phyloP scores from a whole-genome alignment of 53 echinoderm and acorn worm species.

The Actinopyga echinites region DNA sequence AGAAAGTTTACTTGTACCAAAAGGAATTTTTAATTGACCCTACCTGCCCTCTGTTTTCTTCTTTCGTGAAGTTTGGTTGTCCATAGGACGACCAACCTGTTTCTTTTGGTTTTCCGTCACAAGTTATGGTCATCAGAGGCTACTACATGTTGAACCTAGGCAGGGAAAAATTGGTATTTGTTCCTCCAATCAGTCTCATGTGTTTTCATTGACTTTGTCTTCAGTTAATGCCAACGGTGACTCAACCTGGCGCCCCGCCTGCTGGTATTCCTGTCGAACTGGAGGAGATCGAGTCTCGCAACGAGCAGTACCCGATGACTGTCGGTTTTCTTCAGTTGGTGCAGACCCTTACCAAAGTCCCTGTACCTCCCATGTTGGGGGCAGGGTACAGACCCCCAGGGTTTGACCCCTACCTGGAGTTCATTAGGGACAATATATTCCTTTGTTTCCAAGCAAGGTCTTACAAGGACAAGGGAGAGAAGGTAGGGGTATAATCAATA shows the following conservation, averaged over 20 bases:
- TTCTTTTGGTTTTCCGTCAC: too few species aligned
- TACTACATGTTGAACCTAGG: too few species aligned
- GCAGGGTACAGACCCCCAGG: conserved; percentile 89
- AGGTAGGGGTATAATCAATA: conserved; percentile 35
- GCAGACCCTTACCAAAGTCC: conserved; percentile 65
- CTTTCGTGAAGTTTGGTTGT: too few species aligned
- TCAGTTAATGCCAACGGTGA: conserved; percentile 82
- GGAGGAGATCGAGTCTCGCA: conserved; percentile 91
- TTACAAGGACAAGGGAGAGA: conserved; percentile 77
- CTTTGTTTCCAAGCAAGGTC: conserved; percentile 85
- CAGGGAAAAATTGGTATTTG: too few species aligned
- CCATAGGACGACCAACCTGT: too few species aligned
- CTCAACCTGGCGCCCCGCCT: conserved; percentile 50
- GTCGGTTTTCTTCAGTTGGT: conserved; percentile 80
- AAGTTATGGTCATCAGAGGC: too few species aligned
- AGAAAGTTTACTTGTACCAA: too few species aligned
- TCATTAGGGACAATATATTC: conserved; percentile 84
- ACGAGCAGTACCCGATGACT: conserved; percentile 84
- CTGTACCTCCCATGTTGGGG: conserved; percentile 79
- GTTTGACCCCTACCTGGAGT: conserved; percentile 96
- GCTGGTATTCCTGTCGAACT: conserved; percentile 87
- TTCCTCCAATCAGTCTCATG: too few species aligned
- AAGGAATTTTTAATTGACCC: too few species aligned
- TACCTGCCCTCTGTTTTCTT: too few species aligned
- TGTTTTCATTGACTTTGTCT: not conserved